Evolutionary conservation across 2,797 vertebrate species (phyloP), one percentile per base, ranked within the genome.

Genomic region (Potorous gilbertii): DNA sequence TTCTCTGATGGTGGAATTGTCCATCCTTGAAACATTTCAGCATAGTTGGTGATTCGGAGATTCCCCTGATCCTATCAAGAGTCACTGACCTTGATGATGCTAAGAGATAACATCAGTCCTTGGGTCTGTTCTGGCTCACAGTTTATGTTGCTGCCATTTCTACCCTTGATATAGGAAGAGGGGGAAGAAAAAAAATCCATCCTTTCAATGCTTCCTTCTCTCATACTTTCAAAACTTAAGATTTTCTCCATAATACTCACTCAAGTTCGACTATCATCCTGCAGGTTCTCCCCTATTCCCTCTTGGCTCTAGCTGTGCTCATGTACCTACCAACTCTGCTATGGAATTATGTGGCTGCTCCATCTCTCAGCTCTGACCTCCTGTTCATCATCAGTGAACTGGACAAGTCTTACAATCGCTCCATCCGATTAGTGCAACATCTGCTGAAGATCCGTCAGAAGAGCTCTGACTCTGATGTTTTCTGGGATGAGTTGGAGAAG

Each of bases 331-430:
- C 99, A 0, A 99, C 98, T 93, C 98, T 99, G 96, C 99, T 99
- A 97, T 99, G 99, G 99, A 99, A 99, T 55, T 99, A 99, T 0
- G 98, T 99, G 0, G 99, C 99, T 0, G 98, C 98, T 57, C 99
- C 99, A 0, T 98, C 99, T 0, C 99, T 99, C 91, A 99, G 98
- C 96, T 99, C 99, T 0, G 99, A 99, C 98, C 99, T 99, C 97
- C 99, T 99, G 93, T 99, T 99, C 98, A 98, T 99, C 98, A 99
- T 99, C 1, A 99, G 99, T 0, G 99, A 99, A 96, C 99, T 99
- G 92, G 99, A 99, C 97, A 99, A 99, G 95, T 99, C 99, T 28
- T 99, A 99, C 98, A 99, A 99, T 98, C 99, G 99, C 66, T 99
- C 99, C 0, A 99, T 99, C 94, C 99, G 99, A 90, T 93, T 99